A percentile compares a stretch with the other conserved stretches of the same genome.
These are phyloP conservation scores for Danaus plexippus DNA, from an alignment of 1,140 invertebrate genomes.

Conservation along the genomic window DNA sequence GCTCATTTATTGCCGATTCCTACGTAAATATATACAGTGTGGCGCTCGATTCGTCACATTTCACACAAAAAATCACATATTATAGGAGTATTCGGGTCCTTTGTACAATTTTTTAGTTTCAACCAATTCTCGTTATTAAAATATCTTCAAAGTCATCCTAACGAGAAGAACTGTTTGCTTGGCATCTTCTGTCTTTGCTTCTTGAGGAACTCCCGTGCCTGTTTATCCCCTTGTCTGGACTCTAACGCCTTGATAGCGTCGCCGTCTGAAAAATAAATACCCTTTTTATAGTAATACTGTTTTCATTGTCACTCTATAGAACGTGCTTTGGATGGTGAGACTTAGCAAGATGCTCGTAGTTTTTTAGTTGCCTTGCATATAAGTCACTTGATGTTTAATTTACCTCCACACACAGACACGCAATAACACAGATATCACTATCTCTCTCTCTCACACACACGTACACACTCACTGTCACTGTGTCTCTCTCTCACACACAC, in stretches of 20 bases:
- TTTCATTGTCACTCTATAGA: too few species aligned
- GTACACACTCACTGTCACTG: too few species aligned
- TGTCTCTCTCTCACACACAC: too few species aligned
- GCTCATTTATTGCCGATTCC: slow-evolving; percentile 2
- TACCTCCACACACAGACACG: too few species aligned
- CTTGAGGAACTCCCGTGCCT: slow-evolving; percentile 92
- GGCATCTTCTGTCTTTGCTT: slow-evolving; percentile 80
- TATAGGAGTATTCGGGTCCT: slow-evolving; percentile 3
- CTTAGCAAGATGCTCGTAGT: too few species aligned
- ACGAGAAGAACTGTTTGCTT: slow-evolving; percentile 60
- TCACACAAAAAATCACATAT: background rate
- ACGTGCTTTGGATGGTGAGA: too few species aligned
- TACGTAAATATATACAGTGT: background rate
- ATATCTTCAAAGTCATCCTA: slow-evolving; percentile 35
- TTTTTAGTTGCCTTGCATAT: too few species aligned
- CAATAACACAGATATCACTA: too few species aligned
- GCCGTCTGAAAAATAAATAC: slow-evolving; percentile 76
- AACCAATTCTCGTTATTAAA: slow-evolving; percentile 7
- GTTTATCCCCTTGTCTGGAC: slow-evolving; percentile 88
- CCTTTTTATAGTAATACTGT: too few species aligned
- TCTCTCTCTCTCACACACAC: too few species aligned
- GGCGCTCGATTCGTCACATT: background rate
- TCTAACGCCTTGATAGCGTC: slow-evolving; percentile 85
- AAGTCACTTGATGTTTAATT: too few species aligned
- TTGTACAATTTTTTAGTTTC: slow-evolving; percentile 1